Conservation (phyloP, 2,888 invertebrate species). For the Deilephila porcellus region DNA sequence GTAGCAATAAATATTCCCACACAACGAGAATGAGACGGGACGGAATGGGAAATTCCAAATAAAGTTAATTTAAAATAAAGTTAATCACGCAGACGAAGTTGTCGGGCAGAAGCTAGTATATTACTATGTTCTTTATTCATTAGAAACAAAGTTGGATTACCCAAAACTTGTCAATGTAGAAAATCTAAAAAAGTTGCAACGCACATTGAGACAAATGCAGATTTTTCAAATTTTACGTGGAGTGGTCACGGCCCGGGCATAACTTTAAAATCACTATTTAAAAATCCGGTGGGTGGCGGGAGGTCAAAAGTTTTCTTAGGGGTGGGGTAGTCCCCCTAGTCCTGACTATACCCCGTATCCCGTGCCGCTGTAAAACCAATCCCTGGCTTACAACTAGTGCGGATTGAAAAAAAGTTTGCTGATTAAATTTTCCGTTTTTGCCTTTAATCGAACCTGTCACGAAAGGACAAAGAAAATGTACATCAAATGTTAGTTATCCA, state of each 20-base stretch:
- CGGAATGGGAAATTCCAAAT: too few species aligned
- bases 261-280: slow-evolving; percentile 1
- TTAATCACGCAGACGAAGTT: too few species aligned
- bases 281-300: background rate
- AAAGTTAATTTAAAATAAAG: too few species aligned
- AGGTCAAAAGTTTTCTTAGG: background rate
- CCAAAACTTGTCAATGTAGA: background rate
- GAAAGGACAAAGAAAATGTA: too few species aligned
- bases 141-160: too few species aligned
- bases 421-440: slow-evolving; percentile 19
- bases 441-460: background rate
- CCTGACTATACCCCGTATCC: background rate
- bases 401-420: slow-evolving; percentile 24
- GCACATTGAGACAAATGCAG: background rate
- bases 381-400: slow-evolving; percentile 7
- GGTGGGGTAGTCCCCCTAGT: background rate
- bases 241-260: background rate
- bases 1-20: background rate
- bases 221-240: background rate
- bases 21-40: too few species aligned
- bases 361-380: background rate
- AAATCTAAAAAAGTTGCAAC: background rate
- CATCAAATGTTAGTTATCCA: too few species aligned
- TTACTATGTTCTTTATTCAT: too few species aligned
- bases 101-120: too few species aligned